Conservation (phyloP, 1,140 invertebrate species). For the Frieseomelitta varia region DNA sequence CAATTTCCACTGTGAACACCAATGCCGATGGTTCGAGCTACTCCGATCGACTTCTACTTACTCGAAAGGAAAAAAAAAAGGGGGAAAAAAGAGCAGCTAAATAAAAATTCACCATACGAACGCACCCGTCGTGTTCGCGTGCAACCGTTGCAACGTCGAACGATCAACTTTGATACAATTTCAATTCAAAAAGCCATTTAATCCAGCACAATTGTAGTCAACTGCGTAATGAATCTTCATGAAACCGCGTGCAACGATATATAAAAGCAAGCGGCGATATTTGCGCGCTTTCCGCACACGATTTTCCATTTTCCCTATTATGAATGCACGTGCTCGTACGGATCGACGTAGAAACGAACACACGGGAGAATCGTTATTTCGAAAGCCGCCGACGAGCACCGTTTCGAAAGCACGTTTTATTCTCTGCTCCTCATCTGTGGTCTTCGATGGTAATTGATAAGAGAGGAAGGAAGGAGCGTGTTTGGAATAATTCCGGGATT, state of each 20-base stretch:
- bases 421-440: background rate
- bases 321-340: background rate
- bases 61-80: background rate
- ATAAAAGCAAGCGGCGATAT: background rate
- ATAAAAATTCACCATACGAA: background rate
- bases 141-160: background rate
- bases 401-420: background rate
- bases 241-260: background rate
- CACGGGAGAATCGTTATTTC: background rate
- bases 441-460: slow-evolving; percentile 19
- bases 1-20: background rate
- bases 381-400: background rate
- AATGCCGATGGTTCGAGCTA: background rate
- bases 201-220: background rate
- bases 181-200: slow-evolving; percentile 4
- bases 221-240: background rate
- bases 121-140: background rate
- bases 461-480: background rate
- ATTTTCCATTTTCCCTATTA: background rate
- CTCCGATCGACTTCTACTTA: background rate
- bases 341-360: background rate
- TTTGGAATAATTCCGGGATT: background rate
- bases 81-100: background rate
- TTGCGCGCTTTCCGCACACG: background rate
- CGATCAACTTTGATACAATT: background rate